These are phyloP conservation scores for Malurus splendens DNA, from an alignment of 2,797 vertebrate species.

Conservation along the genomic window DNA sequence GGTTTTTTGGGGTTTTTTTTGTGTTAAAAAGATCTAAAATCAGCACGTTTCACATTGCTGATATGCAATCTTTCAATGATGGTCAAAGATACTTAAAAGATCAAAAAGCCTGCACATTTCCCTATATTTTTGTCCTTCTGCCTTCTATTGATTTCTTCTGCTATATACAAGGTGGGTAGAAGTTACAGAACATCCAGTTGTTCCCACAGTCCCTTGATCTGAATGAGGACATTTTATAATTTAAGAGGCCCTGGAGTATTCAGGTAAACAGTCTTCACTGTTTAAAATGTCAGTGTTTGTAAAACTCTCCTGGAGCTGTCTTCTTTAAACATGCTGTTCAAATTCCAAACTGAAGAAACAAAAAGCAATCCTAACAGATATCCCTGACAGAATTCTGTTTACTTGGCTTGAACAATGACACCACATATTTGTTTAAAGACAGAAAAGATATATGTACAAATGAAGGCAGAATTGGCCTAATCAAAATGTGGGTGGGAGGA, in stretches of 20 bases:
- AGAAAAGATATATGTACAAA: not conserved
- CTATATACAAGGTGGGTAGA: not conserved
- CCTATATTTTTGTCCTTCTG: not conserved
- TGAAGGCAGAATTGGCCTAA: not conserved
- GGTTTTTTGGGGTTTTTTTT: not conserved
- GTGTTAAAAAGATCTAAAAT: not conserved
- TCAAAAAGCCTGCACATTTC: not conserved
- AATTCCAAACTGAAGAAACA: not conserved
- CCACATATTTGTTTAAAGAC: not conserved
- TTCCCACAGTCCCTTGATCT: not conserved
- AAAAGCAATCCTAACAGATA: not conserved
- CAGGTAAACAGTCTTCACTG: not conserved
- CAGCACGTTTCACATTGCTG: not conserved
- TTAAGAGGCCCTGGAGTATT: not conserved
- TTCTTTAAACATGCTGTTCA: not conserved
- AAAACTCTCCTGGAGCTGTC: not conserved
- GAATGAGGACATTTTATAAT: not conserved
- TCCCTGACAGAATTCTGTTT: not conserved
- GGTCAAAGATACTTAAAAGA: not conserved
- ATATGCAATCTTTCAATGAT: not conserved
- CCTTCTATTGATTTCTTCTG: not conserved
- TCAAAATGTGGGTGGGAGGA: not conserved
- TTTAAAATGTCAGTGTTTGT: conserved; percentile 9
- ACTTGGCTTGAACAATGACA: not conserved
- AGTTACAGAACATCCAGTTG: not conserved